Evolutionary conservation across 2,113 vertebrate genomes (phyloP).

Genomic region (Centrocercus urophasianus): DNA sequence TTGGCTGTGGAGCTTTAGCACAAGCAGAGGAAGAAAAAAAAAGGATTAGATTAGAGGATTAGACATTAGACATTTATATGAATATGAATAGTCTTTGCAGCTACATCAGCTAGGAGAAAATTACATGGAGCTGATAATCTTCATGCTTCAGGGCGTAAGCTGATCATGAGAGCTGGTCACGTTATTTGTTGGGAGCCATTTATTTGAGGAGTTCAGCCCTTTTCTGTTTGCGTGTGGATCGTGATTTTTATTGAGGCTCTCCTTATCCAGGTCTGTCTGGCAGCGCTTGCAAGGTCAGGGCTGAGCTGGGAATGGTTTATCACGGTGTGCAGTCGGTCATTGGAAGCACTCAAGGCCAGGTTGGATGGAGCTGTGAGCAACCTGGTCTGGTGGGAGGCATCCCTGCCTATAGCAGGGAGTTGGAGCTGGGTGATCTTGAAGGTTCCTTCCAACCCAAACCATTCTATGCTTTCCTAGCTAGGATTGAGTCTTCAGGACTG

Average conservation of each 20-base stretch:
- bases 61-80: conserved; percentile 66
- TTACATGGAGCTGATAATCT: conserved; percentile 67
- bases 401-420: too few relatives aligned
- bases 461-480: neutral
- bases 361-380: too few relatives aligned
- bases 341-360: too few relatives aligned
- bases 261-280: neutral
- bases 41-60: conserved; percentile 36
- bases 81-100: conserved; percentile 69
- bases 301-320: conserved; percentile 15
- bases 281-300: neutral
- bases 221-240: conserved; percentile 2
- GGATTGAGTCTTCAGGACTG: neutral
- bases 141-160: conserved; percentile 67
- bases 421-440: too few relatives aligned
- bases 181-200: conserved; percentile 64
- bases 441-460: too few relatives aligned
- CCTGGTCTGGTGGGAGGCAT: too few relatives aligned
- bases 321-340: neutral
- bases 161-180: conserved; percentile 53
- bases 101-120: conserved; percentile 66
- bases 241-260: neutral
- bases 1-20: conserved; percentile 1
- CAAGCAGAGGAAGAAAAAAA: neutral
- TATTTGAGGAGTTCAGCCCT: conserved; percentile 41